Percentiles rank a stretch among this genome's conserved stretches.
Evolutionary conservation across 2,888 invertebrate species (phyloP).

Genomic region (Gisinianus flammeolus): DNA sequence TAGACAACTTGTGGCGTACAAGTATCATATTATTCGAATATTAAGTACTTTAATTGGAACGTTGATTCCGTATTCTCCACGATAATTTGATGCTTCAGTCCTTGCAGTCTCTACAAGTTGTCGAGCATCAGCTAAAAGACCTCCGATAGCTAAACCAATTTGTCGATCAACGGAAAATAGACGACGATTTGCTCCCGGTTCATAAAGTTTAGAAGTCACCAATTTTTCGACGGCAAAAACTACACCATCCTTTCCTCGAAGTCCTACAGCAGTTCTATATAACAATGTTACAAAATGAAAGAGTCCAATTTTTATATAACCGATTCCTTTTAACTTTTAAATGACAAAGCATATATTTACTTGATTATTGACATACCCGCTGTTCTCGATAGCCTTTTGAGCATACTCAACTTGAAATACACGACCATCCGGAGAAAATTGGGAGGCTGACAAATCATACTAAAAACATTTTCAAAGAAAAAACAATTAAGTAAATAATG

Average conservation of each 20-base stretch:
- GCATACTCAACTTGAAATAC: constrained; percentile 99
- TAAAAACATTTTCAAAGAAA: constrained; percentile 63
- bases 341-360: neutral
- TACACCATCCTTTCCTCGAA: constrained; percentile 94
- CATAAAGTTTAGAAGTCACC: constrained; percentile 90
- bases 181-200: constrained; percentile 87
- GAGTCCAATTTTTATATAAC: neutral
- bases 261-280: constrained; percentile 83
- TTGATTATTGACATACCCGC: constrained; percentile 70
- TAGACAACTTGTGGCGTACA: neutral
- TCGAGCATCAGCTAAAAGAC: constrained; percentile 91
- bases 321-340: neutral
- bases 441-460: constrained; percentile 99
- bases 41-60: constrained; percentile 77
- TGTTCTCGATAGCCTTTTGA: constrained; percentile 97
- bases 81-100: constrained; percentile 92
- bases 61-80: constrained; percentile 83
- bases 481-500: neutral
- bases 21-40: neutral
- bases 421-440: constrained; percentile 98
- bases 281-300: neutral
- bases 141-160: constrained; percentile 93
- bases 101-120: constrained; percentile 91
- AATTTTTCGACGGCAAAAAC: constrained; percentile 98
- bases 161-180: constrained; percentile 92